Evolutionary conservation across 2,113 vertebrate species (phyloP).

Genomic region (Pseudorectes ferrugineus): DNA sequence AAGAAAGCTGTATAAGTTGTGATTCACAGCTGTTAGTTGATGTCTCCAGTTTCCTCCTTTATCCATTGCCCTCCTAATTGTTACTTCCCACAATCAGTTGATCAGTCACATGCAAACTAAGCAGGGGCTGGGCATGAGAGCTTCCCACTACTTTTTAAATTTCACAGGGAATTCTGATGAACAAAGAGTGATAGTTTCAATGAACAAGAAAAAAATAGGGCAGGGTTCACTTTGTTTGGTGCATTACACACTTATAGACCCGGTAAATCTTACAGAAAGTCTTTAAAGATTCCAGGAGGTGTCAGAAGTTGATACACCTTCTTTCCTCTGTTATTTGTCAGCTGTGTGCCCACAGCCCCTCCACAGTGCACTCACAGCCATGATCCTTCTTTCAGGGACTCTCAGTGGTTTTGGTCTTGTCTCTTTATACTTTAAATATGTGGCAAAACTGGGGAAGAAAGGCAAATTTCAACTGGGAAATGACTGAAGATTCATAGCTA

Average conservation of each 20-base stretch:
- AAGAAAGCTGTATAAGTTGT: slow-evolving; percentile 49
- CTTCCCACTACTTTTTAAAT: slow-evolving; percentile 44
- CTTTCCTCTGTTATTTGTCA: background rate
- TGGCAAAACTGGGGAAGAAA: background rate
- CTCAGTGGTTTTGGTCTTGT: background rate
- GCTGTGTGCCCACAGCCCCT: background rate
- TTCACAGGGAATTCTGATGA: slow-evolving; percentile 45
- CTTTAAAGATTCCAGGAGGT: background rate
- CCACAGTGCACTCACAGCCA: background rate
- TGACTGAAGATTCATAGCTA: background rate
- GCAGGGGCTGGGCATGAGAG: slow-evolving; percentile 43
- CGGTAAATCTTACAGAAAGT: slow-evolving; percentile 14
- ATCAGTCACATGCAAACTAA: slow-evolving; percentile 65
- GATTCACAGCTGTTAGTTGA: slow-evolving; percentile 62
- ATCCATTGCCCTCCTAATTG: slow-evolving; percentile 58
- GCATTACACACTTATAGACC: slow-evolving; percentile 38
- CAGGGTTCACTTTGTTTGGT: slow-evolving; percentile 41
- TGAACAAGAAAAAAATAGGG: slow-evolving; percentile 50
- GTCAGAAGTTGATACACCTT: background rate
- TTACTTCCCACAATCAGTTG: slow-evolving; percentile 56
- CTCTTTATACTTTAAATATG: background rate
- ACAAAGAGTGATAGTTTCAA: slow-evolving; percentile 58
- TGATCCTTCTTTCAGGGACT: background rate
- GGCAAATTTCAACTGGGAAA: background rate
- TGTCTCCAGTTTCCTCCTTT: slow-evolving; percentile 47